A percentile compares a stretch with the other conserved stretches of the same genome.
phyloP scores from a whole-genome alignment of 1,140 invertebrate species.

The Drosophila varians region DNA sequence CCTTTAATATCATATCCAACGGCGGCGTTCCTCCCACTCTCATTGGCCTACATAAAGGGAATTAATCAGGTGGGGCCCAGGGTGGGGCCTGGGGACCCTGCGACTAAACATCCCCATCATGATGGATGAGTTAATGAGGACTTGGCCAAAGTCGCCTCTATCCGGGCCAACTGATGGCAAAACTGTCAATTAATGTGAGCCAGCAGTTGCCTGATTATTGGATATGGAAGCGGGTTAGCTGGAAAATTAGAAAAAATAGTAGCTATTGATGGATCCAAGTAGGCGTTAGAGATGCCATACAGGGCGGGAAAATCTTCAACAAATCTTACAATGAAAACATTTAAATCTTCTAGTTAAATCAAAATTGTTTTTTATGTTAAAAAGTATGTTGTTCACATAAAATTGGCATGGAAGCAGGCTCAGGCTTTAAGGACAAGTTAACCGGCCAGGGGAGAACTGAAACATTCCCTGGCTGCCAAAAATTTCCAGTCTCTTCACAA shows the following conservation, averaged over 20 bases:
- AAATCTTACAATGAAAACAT: too few species aligned
- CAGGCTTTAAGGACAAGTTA: neutral
- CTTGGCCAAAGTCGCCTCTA: constrained; percentile 15
- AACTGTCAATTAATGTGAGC: constrained; percentile 56
- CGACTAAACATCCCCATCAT: constrained; percentile 39
- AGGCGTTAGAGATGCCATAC: constrained; percentile 4
- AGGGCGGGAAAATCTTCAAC: too few species aligned
- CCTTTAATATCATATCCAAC: constrained; percentile 27
- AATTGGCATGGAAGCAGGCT: neutral
- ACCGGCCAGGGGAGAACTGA: neutral
- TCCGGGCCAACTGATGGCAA: constrained; percentile 34
- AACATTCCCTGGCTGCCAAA: neutral
- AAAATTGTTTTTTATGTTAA: too few species aligned
- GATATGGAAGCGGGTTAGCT: neutral
- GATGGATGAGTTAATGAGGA: constrained; percentile 61
- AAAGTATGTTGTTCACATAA: neutral
- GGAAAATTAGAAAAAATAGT: neutral
- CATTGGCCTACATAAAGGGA: constrained; percentile 53
- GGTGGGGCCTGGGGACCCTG: neutral
- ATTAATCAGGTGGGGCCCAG: constrained; percentile 21
- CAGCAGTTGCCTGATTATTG: constrained; percentile 38
- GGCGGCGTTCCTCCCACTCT: constrained; percentile 13
- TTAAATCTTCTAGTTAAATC: too few species aligned
- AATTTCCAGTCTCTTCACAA: neutral
- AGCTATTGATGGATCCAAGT: constrained; percentile 11